A percentile compares a stretch with the other conserved stretches of the same genome.
Conservation (phyloP, 2,113 vertebrate genomes). For the Pachycephala philippinensis region DNA sequence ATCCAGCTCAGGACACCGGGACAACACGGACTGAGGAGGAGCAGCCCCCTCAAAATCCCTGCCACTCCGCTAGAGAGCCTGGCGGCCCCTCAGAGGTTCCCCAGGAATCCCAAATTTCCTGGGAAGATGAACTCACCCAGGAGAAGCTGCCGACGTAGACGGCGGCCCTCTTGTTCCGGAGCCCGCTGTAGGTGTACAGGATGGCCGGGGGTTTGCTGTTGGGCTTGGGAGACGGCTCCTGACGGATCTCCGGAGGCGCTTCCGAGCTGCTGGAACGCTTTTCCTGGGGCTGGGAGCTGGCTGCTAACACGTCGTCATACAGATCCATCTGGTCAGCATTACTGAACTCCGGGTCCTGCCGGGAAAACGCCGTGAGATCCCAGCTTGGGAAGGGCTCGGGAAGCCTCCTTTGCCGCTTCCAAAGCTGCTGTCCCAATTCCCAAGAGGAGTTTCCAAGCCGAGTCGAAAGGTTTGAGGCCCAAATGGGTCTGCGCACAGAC, state of each 20-base stretch:
- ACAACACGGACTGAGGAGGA: fast-evolving
- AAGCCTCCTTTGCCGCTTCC: background rate
- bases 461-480: background rate
- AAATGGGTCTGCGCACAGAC: background rate
- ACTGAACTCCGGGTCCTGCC: constrained; percentile 82
- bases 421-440: background rate
- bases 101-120: background rate
- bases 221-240: constrained; percentile 66
- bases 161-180: constrained; percentile 74
- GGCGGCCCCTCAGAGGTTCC: background rate
- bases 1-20: fast-evolving
- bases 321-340: constrained; percentile 90
- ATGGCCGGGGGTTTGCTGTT: constrained; percentile 70
- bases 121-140: constrained; percentile 79
- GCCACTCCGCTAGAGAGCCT: background rate
- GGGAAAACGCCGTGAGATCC: background rate
- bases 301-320: constrained; percentile 90
- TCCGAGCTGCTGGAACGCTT: constrained; percentile 64
- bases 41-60: background rate
- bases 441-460: fast-evolving
- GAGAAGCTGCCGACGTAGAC: constrained; percentile 92
- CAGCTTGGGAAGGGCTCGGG: background rate
- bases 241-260: constrained; percentile 60
- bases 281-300: constrained; percentile 72
- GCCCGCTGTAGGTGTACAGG: constrained; percentile 75